Evolutionary conservation across 2,888 invertebrate species (phyloP), one percentile per base, ranked within the genome.

Genomic region (Drosophila sordidapex): DNA sequence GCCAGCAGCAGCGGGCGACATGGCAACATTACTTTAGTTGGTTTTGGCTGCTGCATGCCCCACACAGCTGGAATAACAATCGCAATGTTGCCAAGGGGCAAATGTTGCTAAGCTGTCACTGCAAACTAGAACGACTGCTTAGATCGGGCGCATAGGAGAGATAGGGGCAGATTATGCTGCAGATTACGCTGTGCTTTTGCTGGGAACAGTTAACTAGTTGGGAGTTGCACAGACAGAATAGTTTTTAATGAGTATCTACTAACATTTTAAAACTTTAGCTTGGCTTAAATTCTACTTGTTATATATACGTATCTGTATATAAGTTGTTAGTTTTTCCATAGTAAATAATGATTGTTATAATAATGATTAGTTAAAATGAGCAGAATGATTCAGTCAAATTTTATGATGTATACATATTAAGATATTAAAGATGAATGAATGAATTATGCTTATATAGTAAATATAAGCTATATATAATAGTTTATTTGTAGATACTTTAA

Each of bases 1-100:
- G 90, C 72, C 72, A 83, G 84, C 89, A 78, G 90, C 81, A 85
- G 64, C 70, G 53, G 63, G 85, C 75, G 52, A 79, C 75, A 79
- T 63, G 53, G 78, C 76, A 79, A 80, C 82, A 86, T 67, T 57
- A 51, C 59, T 46, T 46, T 8, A 25, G 33, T 31, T 29, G 11
- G 18, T 40, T 40, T 58, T 27, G 25, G 33, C 21, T 25, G 25
- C 36, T 27, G 52, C 25, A 48, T 60, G 59, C 56, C 38, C 38
- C 48, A 57, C 35, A 46, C 40, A 38, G 35, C 48, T 40, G 66
- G 66, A 64, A 46, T 25, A 8, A 8, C 56, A 53, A 15, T 54
- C 67, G 8, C 33, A 35, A 75, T 74, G 75, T 74, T 70, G 76
- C 83, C 72, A 66, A 51, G 29, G 43, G 52, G 38, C 43, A 79